Percentiles rank a stretch among this genome's conserved stretches.
Conservation (phyloP, 2,888 invertebrate genomes). For the Limenitis camilla region DNA sequence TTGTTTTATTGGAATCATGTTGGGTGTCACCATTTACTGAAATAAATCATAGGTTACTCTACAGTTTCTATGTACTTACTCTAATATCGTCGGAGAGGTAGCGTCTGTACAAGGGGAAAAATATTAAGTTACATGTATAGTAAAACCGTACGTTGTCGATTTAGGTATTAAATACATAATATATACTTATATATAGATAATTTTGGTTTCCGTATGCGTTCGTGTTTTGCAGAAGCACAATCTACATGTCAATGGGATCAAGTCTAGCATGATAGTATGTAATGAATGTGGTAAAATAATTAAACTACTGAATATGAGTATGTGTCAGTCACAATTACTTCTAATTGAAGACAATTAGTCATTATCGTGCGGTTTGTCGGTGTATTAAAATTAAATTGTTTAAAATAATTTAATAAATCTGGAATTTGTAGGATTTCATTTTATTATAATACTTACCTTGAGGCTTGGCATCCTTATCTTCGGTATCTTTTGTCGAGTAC, state of each 20-base stretch:
- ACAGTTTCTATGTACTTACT: conserved; percentile 20
- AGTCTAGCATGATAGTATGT: not conserved
- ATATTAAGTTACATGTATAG: conserved; percentile 6
- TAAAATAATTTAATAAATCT: not conserved
- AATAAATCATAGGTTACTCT: conserved; percentile 23
- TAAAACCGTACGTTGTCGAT: not conserved
- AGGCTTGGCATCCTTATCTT: conserved; percentile 45
- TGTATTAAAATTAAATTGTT: not conserved
- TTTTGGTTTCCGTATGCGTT: not conserved
- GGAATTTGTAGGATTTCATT: not conserved
- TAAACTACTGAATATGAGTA: not conserved
- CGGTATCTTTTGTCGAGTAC: conserved; percentile 43
- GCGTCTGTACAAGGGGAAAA: conserved; percentile 18
- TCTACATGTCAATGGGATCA: conserved; percentile 1
- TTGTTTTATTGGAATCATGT: conserved; percentile 69
- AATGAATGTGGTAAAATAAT: not conserved
- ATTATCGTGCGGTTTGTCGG: conserved; percentile 2
- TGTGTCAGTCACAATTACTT: not conserved
- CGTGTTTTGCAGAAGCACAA: conserved; percentile 1
- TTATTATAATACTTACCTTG: conserved; percentile 41
- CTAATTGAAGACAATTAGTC: not conserved
- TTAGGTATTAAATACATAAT: not conserved
- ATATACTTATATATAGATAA: conserved; percentile 3
- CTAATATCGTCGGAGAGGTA: conserved; percentile 12
- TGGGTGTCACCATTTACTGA: conserved; percentile 64